phyloP scores from a whole-genome alignment of 1,140 invertebrate species.

The Drosophila tropicalis region DNA sequence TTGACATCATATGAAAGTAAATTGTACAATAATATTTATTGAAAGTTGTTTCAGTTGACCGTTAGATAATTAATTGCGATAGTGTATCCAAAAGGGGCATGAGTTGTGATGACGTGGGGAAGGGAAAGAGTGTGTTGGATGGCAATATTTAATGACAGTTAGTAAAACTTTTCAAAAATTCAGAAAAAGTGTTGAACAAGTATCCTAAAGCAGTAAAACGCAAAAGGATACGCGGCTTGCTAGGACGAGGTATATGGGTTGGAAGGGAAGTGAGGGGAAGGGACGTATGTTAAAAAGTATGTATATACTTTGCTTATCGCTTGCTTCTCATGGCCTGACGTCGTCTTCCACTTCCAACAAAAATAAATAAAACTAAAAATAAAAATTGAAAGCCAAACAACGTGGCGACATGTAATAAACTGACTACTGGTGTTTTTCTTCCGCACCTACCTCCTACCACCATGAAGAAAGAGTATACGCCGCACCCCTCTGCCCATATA shows the following conservation, averaged over 20 bases:
- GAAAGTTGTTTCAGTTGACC: slow-evolving; percentile 25
- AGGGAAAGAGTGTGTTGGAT: background rate
- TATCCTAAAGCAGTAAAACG: background rate
- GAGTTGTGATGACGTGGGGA: background rate
- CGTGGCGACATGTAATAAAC: slow-evolving; percentile 75
- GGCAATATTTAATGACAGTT: background rate
- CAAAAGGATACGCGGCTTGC: no score
- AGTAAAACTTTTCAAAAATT: background rate
- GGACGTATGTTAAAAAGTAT: background rate
- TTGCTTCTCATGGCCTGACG: slow-evolving; percentile 3
- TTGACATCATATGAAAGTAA: slow-evolving; percentile 47
- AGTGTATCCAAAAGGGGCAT: background rate
- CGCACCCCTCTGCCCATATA: background rate
- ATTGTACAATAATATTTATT: slow-evolving; percentile 54
- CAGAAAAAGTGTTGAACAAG: background rate
- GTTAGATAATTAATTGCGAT: slow-evolving; percentile 31
- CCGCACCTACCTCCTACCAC: slow-evolving; percentile 7
- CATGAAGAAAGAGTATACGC: background rate
- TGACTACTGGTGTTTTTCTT: slow-evolving; percentile 50
- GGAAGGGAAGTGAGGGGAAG: background rate
- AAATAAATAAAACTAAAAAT: slow-evolving; percentile 73
- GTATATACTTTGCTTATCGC: slow-evolving; percentile 5
- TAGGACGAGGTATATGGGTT: background rate
- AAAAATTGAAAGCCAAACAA: slow-evolving; percentile 79
- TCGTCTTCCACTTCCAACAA: slow-evolving; percentile 31